phyloP scores from a whole-genome alignment of 2,113 vertebrate species.

The Neodon shergylaensis region DNA sequence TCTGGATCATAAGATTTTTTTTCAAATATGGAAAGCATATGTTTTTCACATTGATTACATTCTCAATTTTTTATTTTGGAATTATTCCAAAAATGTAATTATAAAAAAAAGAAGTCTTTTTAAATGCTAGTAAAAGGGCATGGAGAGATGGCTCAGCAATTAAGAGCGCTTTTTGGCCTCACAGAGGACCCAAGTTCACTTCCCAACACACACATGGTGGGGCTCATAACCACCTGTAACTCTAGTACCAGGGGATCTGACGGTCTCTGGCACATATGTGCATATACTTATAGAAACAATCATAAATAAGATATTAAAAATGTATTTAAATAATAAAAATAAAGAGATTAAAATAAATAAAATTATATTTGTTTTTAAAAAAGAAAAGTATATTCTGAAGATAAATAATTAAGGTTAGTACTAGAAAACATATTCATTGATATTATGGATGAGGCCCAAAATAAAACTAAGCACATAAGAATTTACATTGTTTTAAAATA shows the following conservation, averaged over 20 bases:
- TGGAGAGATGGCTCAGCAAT: neutral
- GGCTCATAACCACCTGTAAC: neutral
- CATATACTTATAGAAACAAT: neutral
- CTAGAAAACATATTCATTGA: neutral
- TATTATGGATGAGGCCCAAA: neutral
- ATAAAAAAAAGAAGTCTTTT: neutral
- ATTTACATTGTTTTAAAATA: neutral
- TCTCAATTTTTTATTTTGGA: neutral
- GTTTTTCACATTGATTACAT: neutral
- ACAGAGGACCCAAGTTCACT: neutral
- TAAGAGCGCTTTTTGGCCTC: neutral
- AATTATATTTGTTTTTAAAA: neutral
- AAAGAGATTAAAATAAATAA: neutral
- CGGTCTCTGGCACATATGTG: neutral
- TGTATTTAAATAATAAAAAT: neutral
- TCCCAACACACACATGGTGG: too few species aligned
- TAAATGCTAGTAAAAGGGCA: neutral
- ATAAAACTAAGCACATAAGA: neutral
- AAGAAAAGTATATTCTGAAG: constrained; percentile 16
- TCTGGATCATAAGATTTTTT: neutral
- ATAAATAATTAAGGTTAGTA: neutral
- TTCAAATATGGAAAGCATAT: neutral
- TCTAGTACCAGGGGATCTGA: neutral
- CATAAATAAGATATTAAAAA: neutral
- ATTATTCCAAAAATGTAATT: neutral